These are phyloP conservation scores for Clanis bilineata DNA, from an alignment of 2,888 invertebrate species.

Conservation along the genomic window DNA sequence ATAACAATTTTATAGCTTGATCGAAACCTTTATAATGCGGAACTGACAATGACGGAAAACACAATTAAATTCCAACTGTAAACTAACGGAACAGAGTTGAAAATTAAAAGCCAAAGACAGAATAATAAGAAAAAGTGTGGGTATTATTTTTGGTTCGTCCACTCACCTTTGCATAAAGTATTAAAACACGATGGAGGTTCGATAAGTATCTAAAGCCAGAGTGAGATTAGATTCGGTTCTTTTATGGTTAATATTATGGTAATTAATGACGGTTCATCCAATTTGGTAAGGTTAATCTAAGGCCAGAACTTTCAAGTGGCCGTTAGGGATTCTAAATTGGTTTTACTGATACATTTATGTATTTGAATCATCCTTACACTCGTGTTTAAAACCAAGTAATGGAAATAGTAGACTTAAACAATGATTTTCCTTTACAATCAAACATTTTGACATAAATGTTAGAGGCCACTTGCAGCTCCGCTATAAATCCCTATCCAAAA, in stretches of 20 bases:
- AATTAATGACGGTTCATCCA: neutral
- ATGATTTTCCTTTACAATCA: too few relatives aligned
- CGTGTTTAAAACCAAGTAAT: too few relatives aligned
- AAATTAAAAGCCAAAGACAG: neutral
- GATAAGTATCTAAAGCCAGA: neutral
- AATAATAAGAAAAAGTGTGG: constrained; percentile 1
- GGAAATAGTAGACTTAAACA: too few relatives aligned
- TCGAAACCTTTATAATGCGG: constrained; percentile 2
- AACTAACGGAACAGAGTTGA: neutral
- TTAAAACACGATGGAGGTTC: neutral
- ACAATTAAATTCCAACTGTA: neutral
- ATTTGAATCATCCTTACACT: too few relatives aligned
- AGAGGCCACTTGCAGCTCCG: too few relatives aligned
- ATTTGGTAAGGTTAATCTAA: neutral
- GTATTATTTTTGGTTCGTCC: constrained; percentile 7
- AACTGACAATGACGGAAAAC: neutral
- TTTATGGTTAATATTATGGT: neutral
- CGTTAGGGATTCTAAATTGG: neutral
- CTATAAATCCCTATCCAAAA: too few relatives aligned
- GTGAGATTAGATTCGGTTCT: neutral
- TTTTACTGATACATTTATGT: neutral
- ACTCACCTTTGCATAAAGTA: constrained; percentile 1
- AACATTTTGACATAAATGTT: too few relatives aligned
- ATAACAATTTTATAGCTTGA: neutral
- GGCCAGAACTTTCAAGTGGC: neutral